These are phyloP conservation scores for Asobara japonica DNA, from an alignment of 1,140 invertebrate species.

Conservation along the genomic window DNA sequence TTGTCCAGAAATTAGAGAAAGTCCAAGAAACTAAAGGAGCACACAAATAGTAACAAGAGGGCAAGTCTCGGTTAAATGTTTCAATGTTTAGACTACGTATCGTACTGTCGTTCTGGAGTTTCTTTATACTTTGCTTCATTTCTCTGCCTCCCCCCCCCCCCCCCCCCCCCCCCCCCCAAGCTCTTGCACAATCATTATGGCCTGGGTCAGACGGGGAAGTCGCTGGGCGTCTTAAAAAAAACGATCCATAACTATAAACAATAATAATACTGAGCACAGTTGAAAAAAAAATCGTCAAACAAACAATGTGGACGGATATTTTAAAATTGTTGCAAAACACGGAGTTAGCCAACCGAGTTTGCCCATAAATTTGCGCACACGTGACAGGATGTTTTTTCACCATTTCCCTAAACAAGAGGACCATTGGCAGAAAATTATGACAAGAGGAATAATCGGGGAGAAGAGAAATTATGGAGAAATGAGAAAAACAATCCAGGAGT, in stretches of 20 bases:
- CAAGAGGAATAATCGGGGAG: not conserved
- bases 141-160: not conserved
- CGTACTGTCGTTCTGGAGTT: not conserved
- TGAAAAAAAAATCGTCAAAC: not conserved
- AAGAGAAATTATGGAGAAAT: not conserved
- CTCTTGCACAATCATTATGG: not conserved
- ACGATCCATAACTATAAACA: not conserved
- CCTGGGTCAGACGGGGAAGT: not conserved
- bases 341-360: not conserved
- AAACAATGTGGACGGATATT: not conserved
- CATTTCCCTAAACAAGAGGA: not conserved
- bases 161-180: not conserved
- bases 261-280: not conserved
- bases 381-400: not conserved
- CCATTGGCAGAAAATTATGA: not conserved
- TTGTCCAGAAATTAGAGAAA: not conserved
- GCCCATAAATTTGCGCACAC: not conserved
- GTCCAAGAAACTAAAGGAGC: not conserved
- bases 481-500: not conserved
- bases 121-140: not conserved
- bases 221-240: not conserved
- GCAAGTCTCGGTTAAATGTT: not conserved
- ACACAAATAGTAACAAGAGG: not conserved
- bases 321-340: not conserved
- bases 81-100: not conserved